phyloP scores from a whole-genome alignment of 2,797 vertebrate genomes.

The Eptatretus atami region DNA sequence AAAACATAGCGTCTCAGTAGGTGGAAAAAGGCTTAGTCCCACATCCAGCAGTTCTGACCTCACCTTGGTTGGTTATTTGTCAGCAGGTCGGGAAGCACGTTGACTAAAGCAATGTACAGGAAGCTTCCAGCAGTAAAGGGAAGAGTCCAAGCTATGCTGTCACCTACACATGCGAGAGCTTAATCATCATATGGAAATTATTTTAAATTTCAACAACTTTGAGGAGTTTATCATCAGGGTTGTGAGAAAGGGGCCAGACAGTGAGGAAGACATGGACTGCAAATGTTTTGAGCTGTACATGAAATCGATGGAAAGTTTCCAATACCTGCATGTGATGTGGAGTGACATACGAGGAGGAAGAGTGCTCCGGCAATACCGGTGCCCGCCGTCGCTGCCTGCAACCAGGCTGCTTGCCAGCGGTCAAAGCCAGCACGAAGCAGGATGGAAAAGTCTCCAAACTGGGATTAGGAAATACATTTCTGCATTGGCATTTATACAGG shows the following conservation, averaged over 20 bases:
- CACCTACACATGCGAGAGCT: slow-evolving; percentile 19
- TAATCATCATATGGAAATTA: too few relatives aligned
- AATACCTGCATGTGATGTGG: slow-evolving; percentile 55
- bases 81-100: slow-evolving; percentile 65
- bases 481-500: too few relatives aligned
- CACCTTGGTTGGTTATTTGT: slow-evolving; percentile 40
- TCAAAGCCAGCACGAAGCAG: slow-evolving; percentile 87
- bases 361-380: slow-evolving; percentile 55
- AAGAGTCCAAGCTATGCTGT: slow-evolving; percentile 50
- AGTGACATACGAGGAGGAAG: slow-evolving; percentile 56
- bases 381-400: slow-evolving; percentile 67
- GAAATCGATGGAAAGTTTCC: background rate
- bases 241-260: too few relatives aligned
- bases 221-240: too few relatives aligned
- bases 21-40: too few relatives aligned
- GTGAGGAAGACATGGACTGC: too few relatives aligned
- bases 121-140: slow-evolving; percentile 87
- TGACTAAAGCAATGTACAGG: slow-evolving; percentile 82
- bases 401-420: slow-evolving; percentile 69
- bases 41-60: background rate
- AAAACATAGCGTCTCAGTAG: too few relatives aligned
- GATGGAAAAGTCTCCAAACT: slow-evolving; percentile 95
- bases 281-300: too few relatives aligned
- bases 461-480: too few relatives aligned
- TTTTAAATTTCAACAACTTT: too few relatives aligned